Evolutionary conservation across 2,888 invertebrate genomes (phyloP).

Genomic region (Sminthurides aquaticus): DNA sequence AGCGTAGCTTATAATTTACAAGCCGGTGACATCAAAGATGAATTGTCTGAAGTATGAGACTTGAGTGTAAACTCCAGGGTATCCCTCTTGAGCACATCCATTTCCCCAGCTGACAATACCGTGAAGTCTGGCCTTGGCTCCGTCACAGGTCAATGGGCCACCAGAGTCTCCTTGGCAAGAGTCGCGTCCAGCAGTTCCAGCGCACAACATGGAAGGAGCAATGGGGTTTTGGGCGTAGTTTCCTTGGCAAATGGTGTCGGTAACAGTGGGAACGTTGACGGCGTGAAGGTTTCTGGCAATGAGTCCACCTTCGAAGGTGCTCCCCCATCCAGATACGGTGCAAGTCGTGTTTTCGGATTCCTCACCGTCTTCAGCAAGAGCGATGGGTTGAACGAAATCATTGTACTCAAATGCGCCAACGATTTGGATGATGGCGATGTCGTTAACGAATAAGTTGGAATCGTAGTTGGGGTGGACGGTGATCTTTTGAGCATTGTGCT

Average conservation of each 20-base stretch:
- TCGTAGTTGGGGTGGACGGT: conserved; percentile 5
- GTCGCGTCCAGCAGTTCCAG: conserved; percentile 5
- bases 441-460: not conserved
- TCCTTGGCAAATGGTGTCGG: not conserved
- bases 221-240: not conserved
- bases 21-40: conserved; percentile 5
- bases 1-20: conserved; percentile 8
- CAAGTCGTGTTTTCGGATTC: conserved; percentile 1
- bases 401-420: not conserved
- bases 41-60: conserved; percentile 7
- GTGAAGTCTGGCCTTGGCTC: conserved; percentile 2
- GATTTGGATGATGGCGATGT: conserved; percentile 6
- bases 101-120: conserved; percentile 15
- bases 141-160: conserved; percentile 13
- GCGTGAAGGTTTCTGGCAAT: conserved; percentile 4
- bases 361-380: not conserved
- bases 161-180: conserved; percentile 18
- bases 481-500: not conserved
- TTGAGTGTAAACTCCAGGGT: conserved; percentile 15
- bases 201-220: conserved; percentile 8
- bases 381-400: conserved; percentile 7
- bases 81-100: conserved; percentile 13
- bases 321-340: conserved; percentile 12
- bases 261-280: conserved; percentile 8
- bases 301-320: conserved; percentile 6